Evolutionary conservation across 2,888 invertebrate genomes (phyloP).

Genomic region (Villa cingulata): DNA sequence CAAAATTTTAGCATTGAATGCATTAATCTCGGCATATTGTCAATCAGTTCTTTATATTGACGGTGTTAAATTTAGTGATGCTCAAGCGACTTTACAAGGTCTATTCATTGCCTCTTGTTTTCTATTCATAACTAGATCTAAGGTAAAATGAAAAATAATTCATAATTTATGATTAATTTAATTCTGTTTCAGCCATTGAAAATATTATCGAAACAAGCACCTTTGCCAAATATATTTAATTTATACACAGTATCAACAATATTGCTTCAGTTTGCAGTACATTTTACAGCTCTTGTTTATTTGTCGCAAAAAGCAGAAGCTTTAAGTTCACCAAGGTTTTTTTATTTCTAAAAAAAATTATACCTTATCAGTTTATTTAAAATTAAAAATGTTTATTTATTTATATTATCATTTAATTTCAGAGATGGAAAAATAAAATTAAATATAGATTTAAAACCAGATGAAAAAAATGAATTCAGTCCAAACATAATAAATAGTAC

Average conservation of each 20-base stretch:
- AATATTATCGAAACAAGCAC: constrained; percentile 82
- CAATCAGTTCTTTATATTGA: constrained; percentile 97
- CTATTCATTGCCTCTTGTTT: constrained; percentile 92
- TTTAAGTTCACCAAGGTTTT: constrained; percentile 55
- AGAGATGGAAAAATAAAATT: constrained; percentile 47
- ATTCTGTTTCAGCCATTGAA: constrained; percentile 62
- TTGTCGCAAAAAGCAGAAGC: constrained; percentile 69
- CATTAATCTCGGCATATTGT: constrained; percentile 93
- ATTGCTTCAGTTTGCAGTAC: constrained; percentile 84
- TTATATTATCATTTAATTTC: no score
- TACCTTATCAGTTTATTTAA: neutral
- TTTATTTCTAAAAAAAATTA: no score
- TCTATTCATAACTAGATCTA: constrained; percentile 93
- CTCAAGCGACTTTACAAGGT: constrained; percentile 95
- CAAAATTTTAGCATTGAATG: constrained; percentile 96
- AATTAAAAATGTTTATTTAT: no score
- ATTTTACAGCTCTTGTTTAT: constrained; percentile 82
- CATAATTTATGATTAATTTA: neutral
- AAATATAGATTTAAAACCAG: constrained; percentile 44
- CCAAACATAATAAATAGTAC: constrained; percentile 94
- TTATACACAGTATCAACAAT: constrained; percentile 93
- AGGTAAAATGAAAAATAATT: constrained; percentile 43
- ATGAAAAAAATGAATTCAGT: constrained; percentile 74
- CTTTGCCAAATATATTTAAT: constrained; percentile 97
- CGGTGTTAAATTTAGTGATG: constrained; percentile 94